Percentiles rank a stretch among this genome's conserved stretches.
phyloP scores from a whole-genome alignment of 2,888 invertebrate genomes.

The Elegia similella region DNA sequence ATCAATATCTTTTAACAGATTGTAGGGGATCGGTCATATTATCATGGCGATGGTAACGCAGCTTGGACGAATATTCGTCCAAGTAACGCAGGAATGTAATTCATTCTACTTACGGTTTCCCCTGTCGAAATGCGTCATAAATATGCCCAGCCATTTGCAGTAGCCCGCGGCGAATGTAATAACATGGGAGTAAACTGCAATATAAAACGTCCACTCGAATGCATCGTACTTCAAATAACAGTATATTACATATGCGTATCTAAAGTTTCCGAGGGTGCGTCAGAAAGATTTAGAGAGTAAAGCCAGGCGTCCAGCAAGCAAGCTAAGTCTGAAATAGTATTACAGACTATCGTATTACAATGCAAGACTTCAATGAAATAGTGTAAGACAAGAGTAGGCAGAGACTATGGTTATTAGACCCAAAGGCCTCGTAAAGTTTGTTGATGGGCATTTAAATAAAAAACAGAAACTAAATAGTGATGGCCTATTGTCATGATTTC shows the following conservation, averaged over 20 bases:
- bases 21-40: constrained; percentile 13
- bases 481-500: too few species aligned
- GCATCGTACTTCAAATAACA: constrained; percentile 8
- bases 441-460: too few species aligned
- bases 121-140: constrained; percentile 10
- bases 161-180: constrained; percentile 7
- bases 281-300: neutral
- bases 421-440: too few species aligned
- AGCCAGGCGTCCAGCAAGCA: neutral
- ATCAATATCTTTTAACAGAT: constrained; percentile 7
- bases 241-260: constrained; percentile 3
- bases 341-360: too few species aligned
- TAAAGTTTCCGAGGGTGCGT: constrained; percentile 6
- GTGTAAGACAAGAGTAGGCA: neutral
- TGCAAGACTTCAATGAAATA: neutral
- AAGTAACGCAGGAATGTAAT: constrained; percentile 13
- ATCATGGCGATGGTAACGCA: constrained; percentile 3
- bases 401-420: too few species aligned
- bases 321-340: neutral
- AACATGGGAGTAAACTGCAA: constrained; percentile 12
- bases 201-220: constrained; percentile 12
- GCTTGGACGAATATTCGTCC: too few species aligned
- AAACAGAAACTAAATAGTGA: too few species aligned
- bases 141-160: constrained; percentile 4
- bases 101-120: constrained; percentile 12